phyloP scores from a whole-genome alignment of 2,113 vertebrate species.

The Agapornis roseicollis region DNA sequence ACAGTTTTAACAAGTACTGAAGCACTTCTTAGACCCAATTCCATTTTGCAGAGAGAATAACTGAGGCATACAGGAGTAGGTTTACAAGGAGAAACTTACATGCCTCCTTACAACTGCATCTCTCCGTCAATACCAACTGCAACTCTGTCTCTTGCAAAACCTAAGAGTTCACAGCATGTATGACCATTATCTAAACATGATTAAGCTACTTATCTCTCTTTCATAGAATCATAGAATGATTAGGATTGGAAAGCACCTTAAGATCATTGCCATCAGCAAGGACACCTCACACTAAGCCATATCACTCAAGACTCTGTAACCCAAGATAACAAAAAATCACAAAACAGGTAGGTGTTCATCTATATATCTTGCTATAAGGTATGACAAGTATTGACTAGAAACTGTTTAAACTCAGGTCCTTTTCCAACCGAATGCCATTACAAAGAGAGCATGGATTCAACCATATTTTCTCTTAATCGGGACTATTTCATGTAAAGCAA shows the following conservation, averaged over 20 bases:
- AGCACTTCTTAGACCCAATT: background rate
- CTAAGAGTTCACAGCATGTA: background rate
- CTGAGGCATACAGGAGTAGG: background rate
- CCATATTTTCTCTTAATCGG: background rate
- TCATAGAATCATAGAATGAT: background rate
- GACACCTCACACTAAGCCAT: background rate
- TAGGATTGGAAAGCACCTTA: background rate
- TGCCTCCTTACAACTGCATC: background rate
- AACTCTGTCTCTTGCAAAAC: background rate
- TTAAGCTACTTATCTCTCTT: background rate
- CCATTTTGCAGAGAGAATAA: background rate
- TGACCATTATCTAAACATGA: background rate
- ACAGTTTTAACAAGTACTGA: background rate
- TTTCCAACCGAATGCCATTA: background rate
- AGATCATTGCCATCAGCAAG: background rate
- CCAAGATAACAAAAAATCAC: background rate
- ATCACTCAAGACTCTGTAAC: background rate
- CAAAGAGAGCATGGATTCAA: background rate
- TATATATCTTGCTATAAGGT: background rate
- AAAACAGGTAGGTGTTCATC: background rate
- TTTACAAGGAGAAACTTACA: background rate
- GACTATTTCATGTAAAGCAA: background rate
- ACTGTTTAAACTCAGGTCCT: background rate
- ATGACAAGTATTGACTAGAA: background rate
- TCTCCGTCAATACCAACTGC: background rate